phyloP scores from a whole-genome alignment of 2,113 vertebrate genomes.

The Apodemus speciosus region DNA sequence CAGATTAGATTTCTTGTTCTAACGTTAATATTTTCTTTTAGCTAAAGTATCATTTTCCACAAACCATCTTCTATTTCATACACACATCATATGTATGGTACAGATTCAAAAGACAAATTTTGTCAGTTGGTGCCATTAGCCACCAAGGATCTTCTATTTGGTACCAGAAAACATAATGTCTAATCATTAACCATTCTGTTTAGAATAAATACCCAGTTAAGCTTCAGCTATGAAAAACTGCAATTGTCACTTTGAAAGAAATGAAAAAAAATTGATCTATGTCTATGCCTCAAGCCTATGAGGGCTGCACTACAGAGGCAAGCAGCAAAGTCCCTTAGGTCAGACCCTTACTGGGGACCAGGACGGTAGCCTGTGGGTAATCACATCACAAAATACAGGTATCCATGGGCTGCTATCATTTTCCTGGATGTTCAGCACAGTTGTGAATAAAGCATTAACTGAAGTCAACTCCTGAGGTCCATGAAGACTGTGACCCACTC shows the following conservation, averaged over 20 bases:
- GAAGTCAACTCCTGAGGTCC: neutral
- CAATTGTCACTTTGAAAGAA: neutral
- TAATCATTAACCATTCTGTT: neutral
- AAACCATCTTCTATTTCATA: constrained; percentile 52
- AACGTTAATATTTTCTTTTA: neutral
- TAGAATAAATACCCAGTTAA: neutral
- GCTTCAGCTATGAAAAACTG: neutral
- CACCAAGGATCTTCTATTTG: neutral
- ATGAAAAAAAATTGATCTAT: neutral
- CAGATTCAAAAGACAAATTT: constrained; percentile 46
- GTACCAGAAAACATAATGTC: neutral
- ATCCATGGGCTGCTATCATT: neutral
- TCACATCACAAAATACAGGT: neutral
- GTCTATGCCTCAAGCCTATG: neutral
- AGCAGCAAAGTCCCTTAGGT: neutral
- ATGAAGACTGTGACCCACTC: neutral
- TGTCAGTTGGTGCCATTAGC: neutral
- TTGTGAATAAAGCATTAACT: neutral
- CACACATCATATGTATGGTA: neutral
- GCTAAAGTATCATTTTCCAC: constrained; percentile 30
- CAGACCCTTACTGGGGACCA: neutral
- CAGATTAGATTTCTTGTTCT: neutral
- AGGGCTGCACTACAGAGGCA: neutral
- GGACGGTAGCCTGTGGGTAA: fast-evolving
- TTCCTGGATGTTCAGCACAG: neutral